Evolutionary conservation across 2,113 vertebrate genomes (phyloP).

Genomic region (Mus spicilegus): DNA sequence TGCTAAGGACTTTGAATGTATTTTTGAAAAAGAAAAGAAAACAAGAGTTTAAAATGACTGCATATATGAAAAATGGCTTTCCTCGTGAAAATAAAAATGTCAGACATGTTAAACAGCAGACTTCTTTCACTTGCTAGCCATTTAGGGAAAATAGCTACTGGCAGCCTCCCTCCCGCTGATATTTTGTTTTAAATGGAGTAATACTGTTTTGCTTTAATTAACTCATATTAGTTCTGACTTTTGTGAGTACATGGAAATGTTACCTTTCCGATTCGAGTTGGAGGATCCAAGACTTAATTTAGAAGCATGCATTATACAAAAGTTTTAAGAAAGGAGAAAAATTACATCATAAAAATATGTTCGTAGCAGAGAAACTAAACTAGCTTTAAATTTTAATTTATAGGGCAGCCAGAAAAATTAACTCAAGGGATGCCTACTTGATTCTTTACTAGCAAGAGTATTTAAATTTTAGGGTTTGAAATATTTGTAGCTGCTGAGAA

Average conservation of each 20-base stretch:
- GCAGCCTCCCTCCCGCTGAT: background rate
- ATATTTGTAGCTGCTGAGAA: background rate
- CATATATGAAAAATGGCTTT: background rate
- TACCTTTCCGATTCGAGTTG: background rate
- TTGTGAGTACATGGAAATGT: slow-evolving; percentile 3
- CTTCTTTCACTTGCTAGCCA: background rate
- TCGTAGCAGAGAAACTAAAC: background rate
- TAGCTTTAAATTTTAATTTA: background rate
- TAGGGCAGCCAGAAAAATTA: background rate
- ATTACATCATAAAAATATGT: background rate
- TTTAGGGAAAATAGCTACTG: background rate
- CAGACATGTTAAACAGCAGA: background rate
- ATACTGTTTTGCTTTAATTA: background rate
- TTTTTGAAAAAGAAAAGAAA: background rate
- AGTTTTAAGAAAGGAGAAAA: background rate
- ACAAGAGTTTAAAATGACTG: background rate
- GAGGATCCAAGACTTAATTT: background rate
- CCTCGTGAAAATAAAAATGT: background rate
- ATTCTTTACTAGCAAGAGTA: background rate
- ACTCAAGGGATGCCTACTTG: background rate
- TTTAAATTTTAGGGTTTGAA: background rate
- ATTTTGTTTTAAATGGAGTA: background rate
- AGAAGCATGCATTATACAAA: background rate
- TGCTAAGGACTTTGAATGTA: background rate
- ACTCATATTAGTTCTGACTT: background rate